phyloP scores from a whole-genome alignment of 2,888 invertebrate species.

The Cheilosia vernalis region DNA sequence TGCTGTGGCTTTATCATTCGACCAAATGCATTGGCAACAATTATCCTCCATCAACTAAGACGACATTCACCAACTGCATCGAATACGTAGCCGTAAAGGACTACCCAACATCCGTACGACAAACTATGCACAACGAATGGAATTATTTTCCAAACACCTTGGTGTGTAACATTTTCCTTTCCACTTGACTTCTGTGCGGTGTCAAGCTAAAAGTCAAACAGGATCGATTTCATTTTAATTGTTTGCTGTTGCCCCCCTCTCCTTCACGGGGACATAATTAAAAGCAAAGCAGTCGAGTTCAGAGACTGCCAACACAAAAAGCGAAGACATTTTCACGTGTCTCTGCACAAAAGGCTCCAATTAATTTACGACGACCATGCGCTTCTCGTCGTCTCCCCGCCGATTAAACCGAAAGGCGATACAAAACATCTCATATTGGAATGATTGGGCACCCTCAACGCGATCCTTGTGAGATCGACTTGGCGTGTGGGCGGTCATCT shows the following conservation, averaged over 20 bases:
- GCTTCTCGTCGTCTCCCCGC: slow-evolving; percentile 10
- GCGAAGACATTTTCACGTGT: slow-evolving; percentile 40
- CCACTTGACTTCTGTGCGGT: slow-evolving; percentile 50
- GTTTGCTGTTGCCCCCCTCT: slow-evolving; percentile 14
- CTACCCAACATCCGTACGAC: background rate
- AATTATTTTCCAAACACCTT: slow-evolving; percentile 35
- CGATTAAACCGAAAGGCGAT: slow-evolving; percentile 16
- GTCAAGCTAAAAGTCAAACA: slow-evolving; percentile 57
- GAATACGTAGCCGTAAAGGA: too few species aligned
- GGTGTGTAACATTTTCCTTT: slow-evolving; percentile 5
- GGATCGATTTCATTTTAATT: slow-evolving; percentile 61
- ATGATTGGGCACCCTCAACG: slow-evolving; percentile 41
- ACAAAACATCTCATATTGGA: slow-evolving; percentile 53
- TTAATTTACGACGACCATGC: slow-evolving; percentile 51
- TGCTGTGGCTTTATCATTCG: too few species aligned
- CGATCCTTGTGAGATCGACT: slow-evolving; percentile 12
- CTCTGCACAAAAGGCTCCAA: slow-evolving; percentile 54
- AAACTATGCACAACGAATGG: background rate
- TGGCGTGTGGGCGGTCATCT: slow-evolving; percentile 71
- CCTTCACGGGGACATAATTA: slow-evolving; percentile 37
- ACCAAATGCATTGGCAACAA: too few species aligned
- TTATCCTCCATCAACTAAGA: too few species aligned
- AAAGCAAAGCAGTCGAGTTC: slow-evolving; percentile 1
- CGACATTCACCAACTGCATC: too few species aligned
- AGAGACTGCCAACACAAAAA: background rate